These are phyloP conservation scores for Corvus cornix DNA, from an alignment of 2,113 vertebrate genomes.

Conservation along the genomic window DNA sequence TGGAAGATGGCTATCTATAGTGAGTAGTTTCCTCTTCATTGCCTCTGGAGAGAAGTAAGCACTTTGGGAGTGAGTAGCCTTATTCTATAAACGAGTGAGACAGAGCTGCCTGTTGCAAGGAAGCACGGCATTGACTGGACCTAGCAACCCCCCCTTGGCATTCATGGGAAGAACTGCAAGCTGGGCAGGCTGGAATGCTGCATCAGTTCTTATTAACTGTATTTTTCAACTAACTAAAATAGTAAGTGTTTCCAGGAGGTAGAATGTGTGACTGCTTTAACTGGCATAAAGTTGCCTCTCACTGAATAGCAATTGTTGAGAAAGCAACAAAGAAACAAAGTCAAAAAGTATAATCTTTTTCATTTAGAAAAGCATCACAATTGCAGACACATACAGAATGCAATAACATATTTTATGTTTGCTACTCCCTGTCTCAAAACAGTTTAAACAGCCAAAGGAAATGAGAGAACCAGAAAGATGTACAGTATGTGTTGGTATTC, in stretches of 20 bases:
- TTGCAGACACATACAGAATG: background rate
- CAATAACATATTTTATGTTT: background rate
- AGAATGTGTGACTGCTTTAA: background rate
- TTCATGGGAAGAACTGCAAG: background rate
- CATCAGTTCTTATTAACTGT: background rate
- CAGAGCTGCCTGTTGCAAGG: background rate
- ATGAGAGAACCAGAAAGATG: background rate
- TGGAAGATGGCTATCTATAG: background rate
- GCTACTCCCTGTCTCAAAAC: background rate
- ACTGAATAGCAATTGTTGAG: background rate
- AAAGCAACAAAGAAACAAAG: background rate
- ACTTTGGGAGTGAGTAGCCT: background rate
- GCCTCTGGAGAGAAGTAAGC: background rate
- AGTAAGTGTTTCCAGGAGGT: background rate
- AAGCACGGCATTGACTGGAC: background rate
- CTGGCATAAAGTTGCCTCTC: background rate
- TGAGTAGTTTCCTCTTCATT: background rate
- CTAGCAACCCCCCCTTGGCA: background rate
- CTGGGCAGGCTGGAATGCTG: background rate
- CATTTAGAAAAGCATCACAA: background rate
- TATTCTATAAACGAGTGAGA: background rate
- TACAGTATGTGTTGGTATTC: background rate
- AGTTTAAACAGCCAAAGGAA: conserved; percentile 8
- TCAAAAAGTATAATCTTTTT: background rate
- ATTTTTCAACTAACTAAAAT: background rate